Conservation (phyloP, 1,140 invertebrate genomes). For the Sipha flava region DNA sequence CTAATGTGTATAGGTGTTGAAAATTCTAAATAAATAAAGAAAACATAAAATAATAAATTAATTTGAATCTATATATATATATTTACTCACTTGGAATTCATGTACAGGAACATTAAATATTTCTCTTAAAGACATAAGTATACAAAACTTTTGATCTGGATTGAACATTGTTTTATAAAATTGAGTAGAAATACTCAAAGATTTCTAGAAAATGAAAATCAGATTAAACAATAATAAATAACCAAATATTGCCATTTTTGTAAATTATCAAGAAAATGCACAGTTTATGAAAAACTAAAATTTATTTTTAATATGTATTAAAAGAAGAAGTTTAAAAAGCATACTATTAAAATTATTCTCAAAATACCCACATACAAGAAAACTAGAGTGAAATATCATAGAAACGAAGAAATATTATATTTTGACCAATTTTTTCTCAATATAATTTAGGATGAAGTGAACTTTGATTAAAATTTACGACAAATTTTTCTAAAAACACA, state of each 20-base stretch:
- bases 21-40: background rate
- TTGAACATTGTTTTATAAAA: background rate
- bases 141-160: background rate
- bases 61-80: background rate
- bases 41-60: background rate
- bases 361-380: too few relatives aligned
- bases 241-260: background rate
- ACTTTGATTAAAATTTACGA: too few relatives aligned
- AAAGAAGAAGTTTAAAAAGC: too few relatives aligned
- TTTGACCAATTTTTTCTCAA: too few relatives aligned
- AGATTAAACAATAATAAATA: background rate
- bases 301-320: too few relatives aligned
- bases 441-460: too few relatives aligned
- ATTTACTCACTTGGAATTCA: background rate
- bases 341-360: too few relatives aligned
- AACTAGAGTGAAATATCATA: too few relatives aligned
- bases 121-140: background rate
- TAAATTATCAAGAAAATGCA: too few relatives aligned
- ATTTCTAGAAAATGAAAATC: background rate
- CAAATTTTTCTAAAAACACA: too few relatives aligned
- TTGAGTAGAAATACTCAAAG: background rate
- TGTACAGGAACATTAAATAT: background rate
- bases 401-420: too few relatives aligned
- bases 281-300: too few relatives aligned
- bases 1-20: background rate